Evolutionary conservation across 2,888 invertebrate species (phyloP), one percentile per base, ranked within the genome.

Genomic region (Hipparchia sbordonii): DNA sequence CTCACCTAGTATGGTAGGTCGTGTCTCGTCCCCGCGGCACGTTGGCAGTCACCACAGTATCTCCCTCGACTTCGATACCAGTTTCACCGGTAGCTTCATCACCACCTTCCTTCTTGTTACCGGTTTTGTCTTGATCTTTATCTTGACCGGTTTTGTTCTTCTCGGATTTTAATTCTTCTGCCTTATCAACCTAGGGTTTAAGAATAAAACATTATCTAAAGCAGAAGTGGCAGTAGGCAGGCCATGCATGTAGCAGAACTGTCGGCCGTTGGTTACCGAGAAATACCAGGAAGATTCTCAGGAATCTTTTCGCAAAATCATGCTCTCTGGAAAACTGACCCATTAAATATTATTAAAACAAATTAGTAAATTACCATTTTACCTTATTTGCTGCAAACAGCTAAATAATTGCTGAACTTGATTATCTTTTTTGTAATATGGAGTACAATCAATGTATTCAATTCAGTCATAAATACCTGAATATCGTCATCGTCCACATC

Each of bases 11-110:
- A 85, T 98, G 97, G 80, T 97, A 97, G 0, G 96, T 95, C 0
- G 97, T 96, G 33, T 97, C 97, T 0, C 87, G 86, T 57, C 96
- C 96, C 76, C 98, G 94, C 0, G 94, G 89, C 12, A 96, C 97
- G 0, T 90, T 95, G 71, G 90, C 85, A 0, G 98, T 98, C 70
- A 92, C 84, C 0, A 97, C 94, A 0, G 91, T 85, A 46, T 97
- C 97, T 0, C 98, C 98, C 77, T 97, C 97, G 1, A 97, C 90
- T 79, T 96, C 95, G 48, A 96, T 87, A 0, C 94, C 94, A 0
- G 92, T 88, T 10, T 95, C 92, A 0, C 94, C 93, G 0, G 89
- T 89, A 0, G 86, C 82, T 3, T 93, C 92, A 6, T 93, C 94
- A 0, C 89, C 91, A 0, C 89, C 87, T 0, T 93, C 92, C 5